Evolutionary conservation across 2,113 vertebrate species (phyloP).

Genomic region (Hystrix cristata): DNA sequence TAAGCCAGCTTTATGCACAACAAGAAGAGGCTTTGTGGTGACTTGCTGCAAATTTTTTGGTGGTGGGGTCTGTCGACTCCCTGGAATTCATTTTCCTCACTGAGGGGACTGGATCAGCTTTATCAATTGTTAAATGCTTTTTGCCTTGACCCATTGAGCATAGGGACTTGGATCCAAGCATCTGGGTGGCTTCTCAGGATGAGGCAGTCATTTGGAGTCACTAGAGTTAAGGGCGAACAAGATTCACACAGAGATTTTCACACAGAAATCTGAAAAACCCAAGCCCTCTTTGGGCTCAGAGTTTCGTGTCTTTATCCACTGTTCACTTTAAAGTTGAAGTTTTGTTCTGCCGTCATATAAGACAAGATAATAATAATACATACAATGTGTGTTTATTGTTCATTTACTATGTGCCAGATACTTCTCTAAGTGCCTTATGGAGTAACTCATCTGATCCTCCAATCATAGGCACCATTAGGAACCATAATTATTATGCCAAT

Average conservation of each 20-base stretch:
- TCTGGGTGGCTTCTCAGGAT: background rate
- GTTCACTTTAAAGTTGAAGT: background rate
- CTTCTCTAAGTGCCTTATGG: background rate
- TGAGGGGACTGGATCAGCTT: background rate
- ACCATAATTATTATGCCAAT: background rate
- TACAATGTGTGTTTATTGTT: background rate
- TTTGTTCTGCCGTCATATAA: background rate
- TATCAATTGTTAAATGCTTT: background rate
- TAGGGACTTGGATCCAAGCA: background rate
- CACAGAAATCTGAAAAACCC: background rate
- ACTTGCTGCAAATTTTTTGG: rapidly evolving
- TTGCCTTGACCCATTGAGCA: background rate
- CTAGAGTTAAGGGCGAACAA: background rate
- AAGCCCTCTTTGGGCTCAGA: background rate
- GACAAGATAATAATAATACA: background rate
- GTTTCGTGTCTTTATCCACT: background rate
- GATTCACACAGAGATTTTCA: background rate
- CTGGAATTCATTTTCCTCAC: background rate
- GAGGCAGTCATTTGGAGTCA: background rate
- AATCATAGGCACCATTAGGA: background rate
- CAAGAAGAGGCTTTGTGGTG: background rate
- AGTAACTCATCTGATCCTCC: background rate
- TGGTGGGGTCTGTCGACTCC: no score
- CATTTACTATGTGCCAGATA: background rate
- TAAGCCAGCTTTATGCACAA: rapidly evolving